Evolutionary conservation across 30 jellyfish, hydroid and myxozoan genomes (phyloP), one percentile per base, ranked within the genome.

Genomic region (Aurelia aurita): DNA sequence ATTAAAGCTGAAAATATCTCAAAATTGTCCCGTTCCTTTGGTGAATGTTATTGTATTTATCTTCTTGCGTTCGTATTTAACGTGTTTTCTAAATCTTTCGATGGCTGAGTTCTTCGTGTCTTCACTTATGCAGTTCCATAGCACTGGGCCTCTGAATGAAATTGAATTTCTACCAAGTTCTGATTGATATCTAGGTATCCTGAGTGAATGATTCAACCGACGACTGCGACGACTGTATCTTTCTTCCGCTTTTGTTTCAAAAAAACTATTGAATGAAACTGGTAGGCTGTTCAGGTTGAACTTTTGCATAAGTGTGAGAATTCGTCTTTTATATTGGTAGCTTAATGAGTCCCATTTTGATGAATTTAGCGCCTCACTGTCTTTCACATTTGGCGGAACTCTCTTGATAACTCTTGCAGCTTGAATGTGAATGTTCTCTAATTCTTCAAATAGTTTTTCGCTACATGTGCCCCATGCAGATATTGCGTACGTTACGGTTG

Each of bases 1-100:
- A 71, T 75, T 54, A 58, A 75, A 75, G 32, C 54, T 55, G 64
- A 75, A 75, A 55, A 57, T 75, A 75, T 53, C 29, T 58, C 53
- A 75, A 75, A 75, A 75, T 54, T 75, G 76, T 57, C 63, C 77
- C 87, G 62, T 58, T 32, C 87, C 87, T 75, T 57, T 75, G 61
- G 75, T 77, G 31, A 77, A 77, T 59, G 79, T 29, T 39, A 71
- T 77, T 46, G 79, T 79, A 77, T 77, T 77, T 77, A 31, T 77
- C 88, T 58, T 77, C 88, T 59, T 60, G 58, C 88, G 79, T 77
- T 77, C 79, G 58, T 77, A 61, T 58, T 60, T 39, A 77, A 59
- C 69, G 58, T 77, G 87, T 57, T 75, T 53, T 54, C 54, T 69
- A 69, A 29, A 69, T 25, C 31, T 69, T 69, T 35, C 64, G 31